These are phyloP conservation scores for Synaphobranchus kaupii DNA, from an alignment of 2,797 vertebrate species.

Conservation along the genomic window DNA sequence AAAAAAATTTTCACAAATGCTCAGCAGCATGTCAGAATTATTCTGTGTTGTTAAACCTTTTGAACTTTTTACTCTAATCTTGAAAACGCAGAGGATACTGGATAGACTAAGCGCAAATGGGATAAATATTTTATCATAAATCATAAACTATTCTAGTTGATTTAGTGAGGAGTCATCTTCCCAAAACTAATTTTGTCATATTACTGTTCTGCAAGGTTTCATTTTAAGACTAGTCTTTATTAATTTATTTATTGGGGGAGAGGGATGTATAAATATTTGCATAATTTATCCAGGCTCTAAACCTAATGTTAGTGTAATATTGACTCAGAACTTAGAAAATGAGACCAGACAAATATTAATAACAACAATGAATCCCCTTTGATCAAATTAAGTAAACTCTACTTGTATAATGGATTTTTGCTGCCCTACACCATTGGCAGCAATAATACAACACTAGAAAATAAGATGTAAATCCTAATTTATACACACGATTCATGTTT, in stretches of 20 bases:
- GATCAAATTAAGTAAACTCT: not conserved
- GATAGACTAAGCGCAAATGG: too few species aligned
- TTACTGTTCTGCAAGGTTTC: not conserved
- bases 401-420: constrained; percentile 1
- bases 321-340: not conserved
- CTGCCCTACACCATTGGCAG: not conserved
- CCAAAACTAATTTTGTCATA: not conserved
- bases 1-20: too few species aligned
- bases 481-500: constrained; percentile 16
- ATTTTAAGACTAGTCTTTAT: not conserved
- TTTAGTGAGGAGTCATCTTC: not conserved
- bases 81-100: too few species aligned
- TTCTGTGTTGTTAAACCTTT: too few species aligned
- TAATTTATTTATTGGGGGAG: too few species aligned
- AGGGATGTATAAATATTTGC: not conserved
- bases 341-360: not conserved
- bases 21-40: too few species aligned
- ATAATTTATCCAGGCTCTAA: not conserved
- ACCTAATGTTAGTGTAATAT: not conserved
- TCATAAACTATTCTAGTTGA: not conserved
- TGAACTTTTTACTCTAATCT: too few species aligned
- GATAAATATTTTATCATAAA: not conserved
- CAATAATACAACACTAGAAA: constrained; percentile 20
- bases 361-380: not conserved
- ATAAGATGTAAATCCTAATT: constrained; percentile 27